These are phyloP conservation scores for Synergus laeviventris DNA, from an alignment of 2,888 invertebrate genomes.

Conservation along the genomic window DNA sequence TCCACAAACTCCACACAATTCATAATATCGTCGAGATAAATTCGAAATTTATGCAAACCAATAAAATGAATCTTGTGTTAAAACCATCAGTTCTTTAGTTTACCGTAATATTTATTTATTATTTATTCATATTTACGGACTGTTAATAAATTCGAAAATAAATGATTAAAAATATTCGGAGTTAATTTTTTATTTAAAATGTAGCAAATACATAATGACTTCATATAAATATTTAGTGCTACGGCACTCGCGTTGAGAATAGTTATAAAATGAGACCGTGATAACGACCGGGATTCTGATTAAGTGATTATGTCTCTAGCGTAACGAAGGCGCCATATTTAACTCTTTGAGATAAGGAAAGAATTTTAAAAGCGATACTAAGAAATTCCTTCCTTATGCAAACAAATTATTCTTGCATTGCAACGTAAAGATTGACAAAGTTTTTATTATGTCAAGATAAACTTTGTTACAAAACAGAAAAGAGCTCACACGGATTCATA, in stretches of 20 bases:
- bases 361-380: constrained; percentile 5
- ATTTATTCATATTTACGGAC: no score
- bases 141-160: no score
- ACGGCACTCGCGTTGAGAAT: no score
- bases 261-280: not conserved
- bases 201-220: no score
- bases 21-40: not conserved
- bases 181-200: no score
- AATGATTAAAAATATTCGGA: no score
- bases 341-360: not conserved
- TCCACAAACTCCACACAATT: not conserved
- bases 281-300: not conserved
- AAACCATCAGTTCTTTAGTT: not conserved
- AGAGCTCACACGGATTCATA: not conserved
- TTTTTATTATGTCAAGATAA: not conserved
- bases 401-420: not conserved
- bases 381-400: not conserved
- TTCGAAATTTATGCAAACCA: not conserved
- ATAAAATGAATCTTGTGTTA: not conserved
- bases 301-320: not conserved
- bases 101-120: not conserved
- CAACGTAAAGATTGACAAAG: not conserved
- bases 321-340: constrained; percentile 11
- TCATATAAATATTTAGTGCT: no score
- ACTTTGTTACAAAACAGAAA: not conserved